Evolutionary conservation across 2,113 vertebrate genomes (phyloP), one percentile per base, ranked within the genome.

Genomic region (Tichodroma muraria): DNA sequence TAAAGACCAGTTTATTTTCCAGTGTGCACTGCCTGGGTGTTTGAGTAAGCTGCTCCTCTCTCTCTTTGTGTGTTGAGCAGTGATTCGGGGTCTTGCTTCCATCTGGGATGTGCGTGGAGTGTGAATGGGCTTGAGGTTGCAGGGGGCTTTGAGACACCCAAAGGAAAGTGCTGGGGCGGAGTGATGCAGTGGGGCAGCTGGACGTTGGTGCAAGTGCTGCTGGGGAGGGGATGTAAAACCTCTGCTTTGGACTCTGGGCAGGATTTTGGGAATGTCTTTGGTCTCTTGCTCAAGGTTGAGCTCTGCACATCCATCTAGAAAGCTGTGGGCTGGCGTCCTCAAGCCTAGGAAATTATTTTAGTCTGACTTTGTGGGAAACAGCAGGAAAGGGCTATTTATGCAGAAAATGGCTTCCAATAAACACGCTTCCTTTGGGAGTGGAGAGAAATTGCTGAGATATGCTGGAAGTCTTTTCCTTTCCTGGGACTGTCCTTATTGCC

Each of bases 381-480:
- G 87, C 81, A 89, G 93, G 91, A 90, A 94, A 80, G 50, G 81
- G 80, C 73, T 64, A 71, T 90, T 93, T 91, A 84, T 95, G 93
- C 87, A 96, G 87, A 91, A 92, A 89, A 95, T 94, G 89, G 91
- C 91, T 89, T 91, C 87, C 84, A 82, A 45, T 65, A 85, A 87
- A 89, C 66, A 61, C 0, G 1, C 52, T 90, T 88, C 92, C 85
- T 93, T 81, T 76, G 93, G 83, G 93, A 94, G 47, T 5, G 1
- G 69, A 71, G 64, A 79, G 86, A 89, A 92, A 94, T 44, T 59
- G 83, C 92, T 94, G 91, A 87, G 65, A 71, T 89, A n/a, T 90
- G 73, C 93, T 93, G 73, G 84, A 91, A 94, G 65, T 25, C 65
- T 78, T 78, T 86, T 64, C 52, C 65, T 91, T 89, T 78, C 77